These are phyloP conservation scores for Rallus limicola DNA, from an alignment of 2,113 vertebrate genomes.

Conservation along the genomic window DNA sequence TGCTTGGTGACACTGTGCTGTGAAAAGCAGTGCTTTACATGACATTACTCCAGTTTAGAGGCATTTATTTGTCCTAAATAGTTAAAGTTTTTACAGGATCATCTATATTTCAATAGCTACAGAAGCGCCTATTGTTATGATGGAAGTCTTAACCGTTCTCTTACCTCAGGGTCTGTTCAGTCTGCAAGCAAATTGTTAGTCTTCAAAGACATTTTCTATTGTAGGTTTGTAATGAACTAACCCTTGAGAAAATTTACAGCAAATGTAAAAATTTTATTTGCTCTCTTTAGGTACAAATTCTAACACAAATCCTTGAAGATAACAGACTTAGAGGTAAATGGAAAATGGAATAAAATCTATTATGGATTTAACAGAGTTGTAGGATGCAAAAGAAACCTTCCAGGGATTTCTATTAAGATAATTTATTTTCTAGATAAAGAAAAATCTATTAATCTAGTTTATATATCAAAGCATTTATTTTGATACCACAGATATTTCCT, in stretches of 20 bases:
- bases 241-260: conserved; percentile 33
- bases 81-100: neutral
- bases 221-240: conserved; percentile 16
- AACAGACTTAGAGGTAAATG: neutral
- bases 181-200: neutral
- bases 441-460: neutral
- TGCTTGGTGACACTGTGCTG: neutral
- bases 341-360: neutral
- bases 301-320: conserved; percentile 36
- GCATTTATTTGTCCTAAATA: neutral
- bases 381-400: neutral
- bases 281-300: neutral
- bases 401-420: neutral
- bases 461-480: neutral
- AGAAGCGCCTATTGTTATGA: neutral
- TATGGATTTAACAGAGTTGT: neutral
- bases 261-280: neutral
- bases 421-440: conserved; percentile 38
- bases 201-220: conserved; percentile 11
- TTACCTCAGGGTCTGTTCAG: conserved; percentile 15
- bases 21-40: neutral
- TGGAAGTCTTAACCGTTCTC: neutral
- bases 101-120: neutral
- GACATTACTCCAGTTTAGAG: neutral
- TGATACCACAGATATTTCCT: neutral